Conservation (phyloP, 2,113 vertebrate species). For the Pyrgilauda ruficollis region DNA sequence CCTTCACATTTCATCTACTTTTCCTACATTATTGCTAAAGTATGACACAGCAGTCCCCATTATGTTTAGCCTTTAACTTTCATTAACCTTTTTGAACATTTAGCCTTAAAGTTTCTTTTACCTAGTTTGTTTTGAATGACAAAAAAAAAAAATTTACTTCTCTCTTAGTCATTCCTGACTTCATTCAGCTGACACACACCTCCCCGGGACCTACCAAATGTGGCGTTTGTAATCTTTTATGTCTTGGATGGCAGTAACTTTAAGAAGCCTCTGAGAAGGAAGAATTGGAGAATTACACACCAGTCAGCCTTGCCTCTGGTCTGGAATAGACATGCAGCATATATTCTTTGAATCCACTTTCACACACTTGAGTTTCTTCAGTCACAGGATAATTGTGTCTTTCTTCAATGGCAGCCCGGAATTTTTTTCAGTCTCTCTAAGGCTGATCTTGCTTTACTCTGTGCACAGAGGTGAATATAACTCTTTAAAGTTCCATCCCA, state of each 20-base stretch:
- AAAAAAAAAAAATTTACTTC: neutral
- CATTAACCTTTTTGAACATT: neutral
- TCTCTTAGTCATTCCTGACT: neutral
- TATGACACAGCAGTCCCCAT: neutral
- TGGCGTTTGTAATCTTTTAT: neutral
- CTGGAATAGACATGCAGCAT: neutral
- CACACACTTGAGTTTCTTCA: neutral
- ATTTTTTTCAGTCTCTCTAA: neutral
- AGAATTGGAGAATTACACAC: neutral
- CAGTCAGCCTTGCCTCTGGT: neutral
- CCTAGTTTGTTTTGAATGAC: neutral
- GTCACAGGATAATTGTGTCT: fast-evolving
- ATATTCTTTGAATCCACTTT: neutral
- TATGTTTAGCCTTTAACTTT: neutral
- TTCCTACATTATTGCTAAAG: neutral
- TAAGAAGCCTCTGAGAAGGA: neutral
- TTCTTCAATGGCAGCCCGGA: neutral
- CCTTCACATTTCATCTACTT: neutral
- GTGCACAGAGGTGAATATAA: neutral
- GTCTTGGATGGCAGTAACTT: neutral
- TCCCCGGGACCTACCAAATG: neutral
- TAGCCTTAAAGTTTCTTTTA: neutral
- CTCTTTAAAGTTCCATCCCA: neutral
- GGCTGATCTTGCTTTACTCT: neutral
- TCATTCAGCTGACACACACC: neutral